Evolutionary conservation across 2,113 vertebrate species (phyloP).

Genomic region (Limnothrissa miodon): DNA sequence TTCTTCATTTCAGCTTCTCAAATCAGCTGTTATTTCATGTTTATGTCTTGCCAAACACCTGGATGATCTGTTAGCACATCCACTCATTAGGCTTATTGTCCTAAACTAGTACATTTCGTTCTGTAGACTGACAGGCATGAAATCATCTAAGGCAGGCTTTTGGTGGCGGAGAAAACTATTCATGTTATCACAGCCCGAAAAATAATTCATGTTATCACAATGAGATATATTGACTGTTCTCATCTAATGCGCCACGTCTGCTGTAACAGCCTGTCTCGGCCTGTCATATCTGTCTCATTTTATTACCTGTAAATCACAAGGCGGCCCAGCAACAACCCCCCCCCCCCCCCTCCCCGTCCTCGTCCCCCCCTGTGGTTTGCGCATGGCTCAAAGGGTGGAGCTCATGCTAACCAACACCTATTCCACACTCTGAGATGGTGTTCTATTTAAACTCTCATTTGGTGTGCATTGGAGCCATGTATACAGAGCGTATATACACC

Average conservation of each 20-base stretch:
- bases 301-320: slow-evolving; percentile 76
- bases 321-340: slow-evolving; percentile 34
- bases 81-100: neutral
- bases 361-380: slow-evolving; percentile 63
- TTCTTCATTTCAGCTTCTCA: neutral
- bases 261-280: slow-evolving; percentile 70
- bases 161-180: slow-evolving; percentile 58
- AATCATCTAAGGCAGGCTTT: slow-evolving; percentile 67
- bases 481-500: slow-evolving; percentile 54
- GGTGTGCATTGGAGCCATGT: slow-evolving; percentile 31
- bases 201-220: slow-evolving; percentile 73
- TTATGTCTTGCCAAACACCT: neutral
- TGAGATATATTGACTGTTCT: slow-evolving; percentile 74
- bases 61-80: neutral
- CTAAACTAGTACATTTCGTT: neutral
- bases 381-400: slow-evolving; percentile 60
- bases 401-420: slow-evolving; percentile 72
- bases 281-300: slow-evolving; percentile 80
- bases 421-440: slow-evolving; percentile 65
- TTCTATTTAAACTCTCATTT: slow-evolving; percentile 68
- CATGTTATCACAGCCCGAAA: slow-evolving; percentile 75
- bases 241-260: slow-evolving; percentile 74
- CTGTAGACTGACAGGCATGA: slow-evolving; percentile 69
- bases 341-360: slow-evolving; percentile 58
- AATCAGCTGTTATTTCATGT: neutral